Evolutionary conservation across 2,888 invertebrate species (phyloP), one percentile per base, ranked within the genome.

Genomic region (Campoplex capitator): DNA sequence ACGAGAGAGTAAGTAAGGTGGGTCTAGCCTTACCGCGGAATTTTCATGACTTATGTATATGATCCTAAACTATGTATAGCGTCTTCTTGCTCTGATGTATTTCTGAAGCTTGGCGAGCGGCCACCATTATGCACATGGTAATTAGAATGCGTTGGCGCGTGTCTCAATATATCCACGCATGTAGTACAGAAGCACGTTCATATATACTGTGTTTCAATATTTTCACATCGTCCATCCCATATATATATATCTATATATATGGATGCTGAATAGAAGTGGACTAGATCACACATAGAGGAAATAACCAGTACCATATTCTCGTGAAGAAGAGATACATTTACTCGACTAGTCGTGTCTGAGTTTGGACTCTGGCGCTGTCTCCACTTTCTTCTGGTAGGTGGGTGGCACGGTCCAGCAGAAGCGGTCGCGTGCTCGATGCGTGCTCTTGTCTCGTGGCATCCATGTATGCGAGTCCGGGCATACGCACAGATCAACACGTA

Each of bases 91-190:
- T 91, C 93, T 92, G 93, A 93, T 93, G 93, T 94, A 94, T 94
- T 94, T 94, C 93, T 93, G 93, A 93, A 93, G 93, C 93, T 94
- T 94, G 94, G 94, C 94, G 90, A 92, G 89, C 87, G 88, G 93
- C 94, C 94, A 94, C 93, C 94, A 94, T 94, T 94, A 94, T 94
- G 93, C 94, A 93, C 93, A 94, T 94, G 94, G 94, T 94, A 94
- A 94, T 94, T 94, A 94, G 94, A 94, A 94, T 94, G 94, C 94
- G 94, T 94, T 94, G 93, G 94, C 94, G 94, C 94, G 94, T 94
- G 93, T 94, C 94, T 94, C 94, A 94, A 94, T 94, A 94, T 94
- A 94, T 94, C 93, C 92, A 91, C 92, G 91, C 56, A 23, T 74
- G 51, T 51, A 38, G 51, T 51, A 38, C 56, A 56, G 54, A 74